Conservation (phyloP, 2,888 invertebrate genomes). For the Euproctis similis region DNA sequence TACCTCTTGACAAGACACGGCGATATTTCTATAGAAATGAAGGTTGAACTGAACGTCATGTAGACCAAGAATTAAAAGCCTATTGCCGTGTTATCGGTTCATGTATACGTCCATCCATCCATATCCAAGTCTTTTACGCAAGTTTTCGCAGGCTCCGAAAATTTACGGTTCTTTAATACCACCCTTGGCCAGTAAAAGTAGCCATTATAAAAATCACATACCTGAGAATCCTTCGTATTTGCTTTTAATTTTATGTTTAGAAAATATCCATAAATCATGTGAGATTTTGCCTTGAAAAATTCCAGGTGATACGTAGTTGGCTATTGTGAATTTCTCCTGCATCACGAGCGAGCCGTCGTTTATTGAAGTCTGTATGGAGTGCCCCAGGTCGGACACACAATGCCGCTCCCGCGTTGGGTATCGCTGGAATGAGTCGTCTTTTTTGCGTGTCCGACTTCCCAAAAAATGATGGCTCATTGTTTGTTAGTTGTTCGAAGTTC, state of each 20-base stretch:
- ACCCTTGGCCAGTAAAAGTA: background rate
- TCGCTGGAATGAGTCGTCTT: conserved; percentile 1
- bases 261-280: conserved; percentile 1
- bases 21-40: too few relatives aligned
- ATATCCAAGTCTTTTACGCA: too few relatives aligned
- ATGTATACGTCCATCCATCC: too few relatives aligned
- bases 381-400: conserved; percentile 2
- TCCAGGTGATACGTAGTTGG: conserved; percentile 2
- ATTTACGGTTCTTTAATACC: too few relatives aligned
- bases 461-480: too few relatives aligned
- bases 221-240: background rate
- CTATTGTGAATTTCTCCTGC: conserved; percentile 1
- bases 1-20: too few relatives aligned
- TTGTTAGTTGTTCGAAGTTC: too few relatives aligned
- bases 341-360: conserved; percentile 1
- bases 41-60: too few relatives aligned
- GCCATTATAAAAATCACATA: conserved; percentile 1
- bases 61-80: too few relatives aligned
- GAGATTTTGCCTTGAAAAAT: conserved; percentile 1
- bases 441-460: too few relatives aligned
- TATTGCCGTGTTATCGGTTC: too few relatives aligned
- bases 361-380: conserved; percentile 1
- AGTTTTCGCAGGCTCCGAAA: too few relatives aligned
- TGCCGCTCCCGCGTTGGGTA: background rate
- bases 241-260: background rate